Base-by-base conservation (phyloP, 2,797 vertebrate species). In the Toxotes lorentzi region DNA sequence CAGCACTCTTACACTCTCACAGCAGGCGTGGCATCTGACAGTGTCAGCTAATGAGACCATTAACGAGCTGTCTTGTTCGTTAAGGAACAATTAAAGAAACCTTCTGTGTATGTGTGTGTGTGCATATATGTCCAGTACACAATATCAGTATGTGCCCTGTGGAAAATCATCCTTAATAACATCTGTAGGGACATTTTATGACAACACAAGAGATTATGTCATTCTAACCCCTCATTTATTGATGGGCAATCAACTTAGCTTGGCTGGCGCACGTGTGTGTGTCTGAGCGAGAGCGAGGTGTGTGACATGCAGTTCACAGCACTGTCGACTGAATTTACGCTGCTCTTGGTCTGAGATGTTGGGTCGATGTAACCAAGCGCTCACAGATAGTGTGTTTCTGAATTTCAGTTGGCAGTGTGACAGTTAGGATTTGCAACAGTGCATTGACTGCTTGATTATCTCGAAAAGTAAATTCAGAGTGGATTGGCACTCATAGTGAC, bases 1-100 rank as follows among this genome's bases (percentile, higher is more conserved):
- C 78, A 77, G 77, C 66, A 3, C 40, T 58, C 62, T 56, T 30
- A 63, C 80, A 76, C 67, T 27, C 67, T 80, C 82, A 19, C 83
- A 86, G 82, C 87, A 48, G 82, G 76, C 58, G 50, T 43, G 51
- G 57, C 19, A 7, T 79, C 70, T 84, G 81, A 87, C 79, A 56
- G 69, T 59, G 73, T 66, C 72, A 41, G 63, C 75, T 89, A 86
- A 89, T 59, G 68, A 85, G 53, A 69, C 79, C 43, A 76, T 81
- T 90, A 87, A 75, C 47, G 1, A 73, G 61, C 77, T 86, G 85
- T 86, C 84, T 76, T 19, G 1, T 71, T 78, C 35, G 5, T 80
- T 76, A 76, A 66, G 57, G 34, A 54, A 72, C 71, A 82, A 56
- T 83, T 83, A 68, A 47, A 62, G 54, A 53, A 68, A 38, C 30